Percentiles rank a stretch among this genome's conserved stretches.
Conservation (phyloP, 2,888 invertebrate genomes). For the Rhabditoides inermis region DNA sequence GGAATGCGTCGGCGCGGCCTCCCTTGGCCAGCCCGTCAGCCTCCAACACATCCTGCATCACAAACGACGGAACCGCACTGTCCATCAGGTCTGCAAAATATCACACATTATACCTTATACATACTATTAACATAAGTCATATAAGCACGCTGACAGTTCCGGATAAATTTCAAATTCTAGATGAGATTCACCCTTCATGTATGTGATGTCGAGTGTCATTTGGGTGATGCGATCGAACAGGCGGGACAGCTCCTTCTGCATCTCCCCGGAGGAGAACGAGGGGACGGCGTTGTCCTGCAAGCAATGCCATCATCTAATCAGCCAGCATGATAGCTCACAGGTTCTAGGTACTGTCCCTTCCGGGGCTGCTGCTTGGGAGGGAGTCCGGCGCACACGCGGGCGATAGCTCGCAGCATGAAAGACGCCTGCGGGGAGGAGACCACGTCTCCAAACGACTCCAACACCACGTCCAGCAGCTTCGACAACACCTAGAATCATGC, state of each 20-base stretch:
- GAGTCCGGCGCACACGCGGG: constrained; percentile 17
- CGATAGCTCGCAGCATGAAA: constrained; percentile 18
- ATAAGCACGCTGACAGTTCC: no score
- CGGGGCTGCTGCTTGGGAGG: background rate
- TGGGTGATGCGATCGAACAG: no score
- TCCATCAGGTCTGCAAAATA: constrained; percentile 7
- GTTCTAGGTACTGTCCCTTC: background rate
- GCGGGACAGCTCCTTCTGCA: no score
- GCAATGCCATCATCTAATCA: background rate
- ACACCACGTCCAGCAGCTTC: constrained; percentile 16
- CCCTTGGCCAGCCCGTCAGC: constrained; percentile 14
- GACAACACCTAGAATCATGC: constrained; percentile 9
- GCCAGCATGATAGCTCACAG: background rate
- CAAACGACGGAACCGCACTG: constrained; percentile 11
- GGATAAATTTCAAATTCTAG: no score
- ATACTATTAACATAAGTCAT: no score
- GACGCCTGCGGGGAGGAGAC: constrained; percentile 12
- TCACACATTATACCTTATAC: background rate
- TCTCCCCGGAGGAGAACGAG: background rate
- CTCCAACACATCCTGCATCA: constrained; percentile 20
- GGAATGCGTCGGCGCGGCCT: constrained; percentile 11
- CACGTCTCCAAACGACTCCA: constrained; percentile 21
- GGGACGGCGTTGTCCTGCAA: background rate
- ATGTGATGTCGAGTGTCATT: no score
- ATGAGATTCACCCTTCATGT: no score